phyloP scores from a whole-genome alignment of 1,140 invertebrate species.

The Ceratosolen solmsi region DNA sequence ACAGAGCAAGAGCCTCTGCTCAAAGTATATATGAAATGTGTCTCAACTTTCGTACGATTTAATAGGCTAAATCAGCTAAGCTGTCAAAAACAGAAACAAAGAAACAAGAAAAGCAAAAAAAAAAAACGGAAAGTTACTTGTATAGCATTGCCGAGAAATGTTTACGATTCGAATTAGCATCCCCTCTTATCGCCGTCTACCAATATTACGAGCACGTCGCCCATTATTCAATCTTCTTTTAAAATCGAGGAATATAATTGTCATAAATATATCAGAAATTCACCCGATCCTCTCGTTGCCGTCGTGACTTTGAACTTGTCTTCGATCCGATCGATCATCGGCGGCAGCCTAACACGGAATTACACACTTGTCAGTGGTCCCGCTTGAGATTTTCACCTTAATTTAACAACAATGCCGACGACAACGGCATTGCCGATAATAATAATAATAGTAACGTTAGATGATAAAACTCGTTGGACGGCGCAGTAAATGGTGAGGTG shows the following conservation, averaged over 20 bases:
- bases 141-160: too few relatives aligned
- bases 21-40: slow-evolving; percentile 1
- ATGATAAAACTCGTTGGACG: too few relatives aligned
- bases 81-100: too few relatives aligned
- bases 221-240: not conserved
- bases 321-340: not conserved
- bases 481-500: not conserved
- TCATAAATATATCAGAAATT: not conserved
- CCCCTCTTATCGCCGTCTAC: not conserved
- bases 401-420: not conserved
- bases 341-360: not conserved
- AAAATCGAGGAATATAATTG: not conserved
- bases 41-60: not conserved
- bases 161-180: not conserved
- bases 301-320: slow-evolving; percentile 8
- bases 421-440: not conserved
- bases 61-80: not conserved
- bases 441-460: not conserved
- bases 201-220: not conserved
- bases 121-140: too few relatives aligned
- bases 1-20: not conserved
- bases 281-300: not conserved
- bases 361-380: not conserved
- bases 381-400: not conserved
- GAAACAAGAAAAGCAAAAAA: too few relatives aligned